Percentiles rank a stretch among this genome's conserved stretches.
These are phyloP conservation scores for Paedocypris sp. DNA, from an alignment of 2,113 vertebrate species.

Conservation along the genomic window DNA sequence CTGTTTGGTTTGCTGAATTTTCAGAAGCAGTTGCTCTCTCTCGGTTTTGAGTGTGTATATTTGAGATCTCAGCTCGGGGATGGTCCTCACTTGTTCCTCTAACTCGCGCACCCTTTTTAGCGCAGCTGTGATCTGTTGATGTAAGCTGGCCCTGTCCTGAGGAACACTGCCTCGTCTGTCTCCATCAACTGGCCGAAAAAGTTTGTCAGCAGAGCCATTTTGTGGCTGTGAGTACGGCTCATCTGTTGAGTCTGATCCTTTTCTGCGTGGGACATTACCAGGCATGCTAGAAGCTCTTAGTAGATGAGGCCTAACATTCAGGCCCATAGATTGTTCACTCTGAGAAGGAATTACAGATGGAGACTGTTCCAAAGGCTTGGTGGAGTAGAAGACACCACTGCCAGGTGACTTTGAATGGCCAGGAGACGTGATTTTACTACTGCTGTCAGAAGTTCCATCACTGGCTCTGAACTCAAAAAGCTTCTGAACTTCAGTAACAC, in stretches of 20 bases:
- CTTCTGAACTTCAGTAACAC: constrained; percentile 65
- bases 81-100: constrained; percentile 54
- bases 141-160: constrained; percentile 45
- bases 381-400: constrained; percentile 47
- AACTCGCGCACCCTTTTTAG: constrained; percentile 58
- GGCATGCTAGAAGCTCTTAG: constrained; percentile 89
- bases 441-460: constrained; percentile 35
- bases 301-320: constrained; percentile 73
- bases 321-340: constrained; percentile 44
- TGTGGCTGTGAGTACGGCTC: constrained; percentile 51
- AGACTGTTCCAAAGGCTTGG: constrained; percentile 49
- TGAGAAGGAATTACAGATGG: constrained; percentile 35
- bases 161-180: constrained; percentile 34
- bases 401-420: constrained; percentile 19
- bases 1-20: constrained; percentile 46
- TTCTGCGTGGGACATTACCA: constrained; percentile 65
- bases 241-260: constrained; percentile 45
- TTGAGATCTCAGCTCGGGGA: constrained; percentile 61
- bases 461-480: constrained; percentile 47
- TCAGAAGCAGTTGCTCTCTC: constrained; percentile 44
- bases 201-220: constrained; percentile 41
- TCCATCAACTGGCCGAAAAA: constrained; percentile 47
- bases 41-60: constrained; percentile 55
- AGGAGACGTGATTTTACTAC: constrained; percentile 2
- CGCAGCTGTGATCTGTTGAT: constrained; percentile 59